phyloP scores from a whole-genome alignment of 2,888 invertebrate species.

The Linyphia triangularis region DNA sequence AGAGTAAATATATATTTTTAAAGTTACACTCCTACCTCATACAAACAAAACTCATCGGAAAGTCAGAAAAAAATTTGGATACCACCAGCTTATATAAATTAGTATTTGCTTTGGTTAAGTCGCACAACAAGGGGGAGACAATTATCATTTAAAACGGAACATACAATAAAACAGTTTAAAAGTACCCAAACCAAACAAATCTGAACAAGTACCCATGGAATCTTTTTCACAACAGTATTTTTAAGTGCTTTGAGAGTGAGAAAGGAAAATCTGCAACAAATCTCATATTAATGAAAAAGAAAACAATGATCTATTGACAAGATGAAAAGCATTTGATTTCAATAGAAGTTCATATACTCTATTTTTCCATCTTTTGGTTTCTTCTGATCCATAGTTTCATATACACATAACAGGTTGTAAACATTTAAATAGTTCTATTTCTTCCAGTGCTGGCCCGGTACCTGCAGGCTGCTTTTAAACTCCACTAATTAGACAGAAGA shows the following conservation, averaged over 20 bases:
- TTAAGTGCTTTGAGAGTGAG: conserved; percentile 62
- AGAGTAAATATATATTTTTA: conserved; percentile 69
- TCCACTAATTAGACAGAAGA: conserved; percentile 68
- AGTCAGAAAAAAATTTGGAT: conserved; percentile 18
- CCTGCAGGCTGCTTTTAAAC: conserved; percentile 70
- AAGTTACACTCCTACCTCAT: conserved; percentile 61
- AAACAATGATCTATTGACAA: conserved; percentile 73
- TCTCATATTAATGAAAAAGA: conserved; percentile 53
- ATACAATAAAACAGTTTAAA: conserved; percentile 28
- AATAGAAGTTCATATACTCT: conserved; percentile 60
- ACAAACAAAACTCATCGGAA: conserved; percentile 42
- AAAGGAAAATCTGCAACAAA: conserved; percentile 51
- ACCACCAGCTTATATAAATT: conserved; percentile 9
- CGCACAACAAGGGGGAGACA: conserved; percentile 1
- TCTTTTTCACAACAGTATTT: conserved; percentile 27
- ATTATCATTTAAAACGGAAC: conserved; percentile 5
- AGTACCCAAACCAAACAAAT: conserved; percentile 42
- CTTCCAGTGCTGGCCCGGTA: conserved; percentile 67
- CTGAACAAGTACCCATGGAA: conserved; percentile 20
- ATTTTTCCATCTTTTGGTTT: conserved; percentile 42
- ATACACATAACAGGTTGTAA: conserved; percentile 72
- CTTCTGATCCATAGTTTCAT: conserved; percentile 69
- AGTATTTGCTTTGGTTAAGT: conserved; percentile 57
- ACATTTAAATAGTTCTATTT: conserved; percentile 73
- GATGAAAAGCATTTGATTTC: conserved; percentile 67